These are phyloP conservation scores for Hypocryptadius cinnamomeus DNA, from an alignment of 2,113 vertebrate species.

Conservation along the genomic window DNA sequence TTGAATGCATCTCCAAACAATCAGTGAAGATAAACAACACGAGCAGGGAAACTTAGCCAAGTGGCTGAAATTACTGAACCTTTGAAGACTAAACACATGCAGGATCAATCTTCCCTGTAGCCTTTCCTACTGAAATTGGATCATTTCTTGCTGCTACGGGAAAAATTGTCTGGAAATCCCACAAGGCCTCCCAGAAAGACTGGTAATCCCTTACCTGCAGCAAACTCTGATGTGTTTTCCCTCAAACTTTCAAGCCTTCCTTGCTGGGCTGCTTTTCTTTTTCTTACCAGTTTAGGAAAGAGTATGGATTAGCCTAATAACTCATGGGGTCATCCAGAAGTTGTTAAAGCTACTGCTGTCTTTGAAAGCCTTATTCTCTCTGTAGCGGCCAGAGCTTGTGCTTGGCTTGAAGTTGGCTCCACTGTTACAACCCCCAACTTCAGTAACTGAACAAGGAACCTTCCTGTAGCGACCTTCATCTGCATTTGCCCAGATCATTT, in stretches of 20 bases:
- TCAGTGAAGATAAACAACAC: constrained; percentile 25
- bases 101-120: neutral
- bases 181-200: neutral
- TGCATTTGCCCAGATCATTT: neutral
- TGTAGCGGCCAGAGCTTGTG: neutral
- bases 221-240: neutral
- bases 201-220: constrained; percentile 16
- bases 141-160: neutral
- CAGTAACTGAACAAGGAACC: neutral
- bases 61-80: neutral
- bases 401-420: neutral
- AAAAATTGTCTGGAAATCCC: neutral
- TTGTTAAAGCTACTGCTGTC: neutral
- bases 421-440: neutral
- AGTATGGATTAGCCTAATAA: neutral
- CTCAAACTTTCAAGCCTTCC: neutral
- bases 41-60: neutral
- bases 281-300: neutral
- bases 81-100: constrained; percentile 28
- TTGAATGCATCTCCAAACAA: constrained; percentile 43
- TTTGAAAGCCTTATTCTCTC: neutral
- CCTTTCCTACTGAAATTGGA: neutral
- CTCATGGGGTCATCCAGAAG: neutral
- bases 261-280: neutral
- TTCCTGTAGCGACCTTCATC: neutral